These are phyloP conservation scores for Zosterops japonicus DNA, from an alignment of 2,113 vertebrate species.

Conservation along the genomic window DNA sequence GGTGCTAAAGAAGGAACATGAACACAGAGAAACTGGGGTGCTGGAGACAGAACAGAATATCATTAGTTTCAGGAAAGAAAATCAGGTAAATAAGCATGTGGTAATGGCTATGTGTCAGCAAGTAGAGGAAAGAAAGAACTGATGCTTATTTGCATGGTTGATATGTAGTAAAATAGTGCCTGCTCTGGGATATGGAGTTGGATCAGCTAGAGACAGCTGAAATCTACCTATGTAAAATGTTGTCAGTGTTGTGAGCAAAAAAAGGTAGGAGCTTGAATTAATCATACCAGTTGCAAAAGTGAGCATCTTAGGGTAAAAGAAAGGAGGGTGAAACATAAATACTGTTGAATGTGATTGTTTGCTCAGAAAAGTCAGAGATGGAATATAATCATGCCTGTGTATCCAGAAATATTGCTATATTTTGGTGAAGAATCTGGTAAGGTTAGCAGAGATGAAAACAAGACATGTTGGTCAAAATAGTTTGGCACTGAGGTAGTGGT, in stretches of 20 bases:
- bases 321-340: not conserved
- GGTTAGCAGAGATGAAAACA: not conserved
- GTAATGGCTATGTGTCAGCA: not conserved
- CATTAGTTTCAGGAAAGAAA: not conserved
- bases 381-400: not conserved
- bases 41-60: not conserved
- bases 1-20: not conserved
- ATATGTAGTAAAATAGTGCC: not conserved
- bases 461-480: not conserved
- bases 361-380: not conserved
- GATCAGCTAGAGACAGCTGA: not conserved
- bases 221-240: not conserved
- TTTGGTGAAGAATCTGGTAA: not conserved
- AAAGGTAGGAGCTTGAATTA: not conserved
- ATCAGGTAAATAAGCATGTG: not conserved
- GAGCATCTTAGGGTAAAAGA: not conserved
- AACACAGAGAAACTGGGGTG: not conserved
- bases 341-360: not conserved
- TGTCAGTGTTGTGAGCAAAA: not conserved
- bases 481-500: not conserved
- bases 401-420: not conserved
- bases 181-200: not conserved
- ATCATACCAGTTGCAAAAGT: not conserved
- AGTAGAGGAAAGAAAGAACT: not conserved
- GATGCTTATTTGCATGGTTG: not conserved